A percentile compares a stretch with the other conserved stretches of the same genome.
Evolutionary conservation across 2,888 invertebrate species (phyloP).

Genomic region (Cyclophora albipunctata): DNA sequence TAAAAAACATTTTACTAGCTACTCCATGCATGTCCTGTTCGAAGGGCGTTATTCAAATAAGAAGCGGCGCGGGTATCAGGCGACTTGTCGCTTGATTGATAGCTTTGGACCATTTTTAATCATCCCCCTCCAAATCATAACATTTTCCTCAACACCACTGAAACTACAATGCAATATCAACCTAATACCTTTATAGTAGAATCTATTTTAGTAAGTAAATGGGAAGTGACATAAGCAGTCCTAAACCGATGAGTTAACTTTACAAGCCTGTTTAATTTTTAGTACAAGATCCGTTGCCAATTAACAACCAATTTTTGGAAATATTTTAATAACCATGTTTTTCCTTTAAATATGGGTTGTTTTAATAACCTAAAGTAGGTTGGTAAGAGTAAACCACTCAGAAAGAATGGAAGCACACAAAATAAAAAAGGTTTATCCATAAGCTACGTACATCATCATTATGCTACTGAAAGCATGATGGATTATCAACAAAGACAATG

Average conservation of each 20-base stretch:
- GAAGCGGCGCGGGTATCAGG: slow-evolving; percentile 47
- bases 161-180: too few relatives aligned
- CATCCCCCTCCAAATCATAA: slow-evolving; percentile 31
- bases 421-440: too few relatives aligned
- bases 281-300: slow-evolving; percentile 38
- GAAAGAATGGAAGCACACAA: too few relatives aligned
- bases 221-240: too few relatives aligned
- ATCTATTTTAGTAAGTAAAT: too few relatives aligned
- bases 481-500: slow-evolving; percentile 48
- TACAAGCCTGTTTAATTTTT: slow-evolving; percentile 29
- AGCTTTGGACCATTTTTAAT: slow-evolving; percentile 63
- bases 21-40: slow-evolving; percentile 14
- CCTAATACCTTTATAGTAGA: too few relatives aligned
- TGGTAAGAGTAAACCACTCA: too few relatives aligned
- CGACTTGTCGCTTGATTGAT: slow-evolving; percentile 66
- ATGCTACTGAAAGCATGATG: slow-evolving; percentile 32
- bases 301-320: too few relatives aligned
- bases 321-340: too few relatives aligned
- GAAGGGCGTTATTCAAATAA: slow-evolving; percentile 58
- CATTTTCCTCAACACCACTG: slow-evolving; percentile 11
- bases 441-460: too few relatives aligned
- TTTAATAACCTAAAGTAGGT: too few relatives aligned
- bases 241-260: not conserved
- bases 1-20: slow-evolving; percentile 7
- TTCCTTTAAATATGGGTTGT: too few relatives aligned